Base-by-base conservation (phyloP, 2,888 invertebrate species). In the Rotaria magnacalcarata region DNA sequence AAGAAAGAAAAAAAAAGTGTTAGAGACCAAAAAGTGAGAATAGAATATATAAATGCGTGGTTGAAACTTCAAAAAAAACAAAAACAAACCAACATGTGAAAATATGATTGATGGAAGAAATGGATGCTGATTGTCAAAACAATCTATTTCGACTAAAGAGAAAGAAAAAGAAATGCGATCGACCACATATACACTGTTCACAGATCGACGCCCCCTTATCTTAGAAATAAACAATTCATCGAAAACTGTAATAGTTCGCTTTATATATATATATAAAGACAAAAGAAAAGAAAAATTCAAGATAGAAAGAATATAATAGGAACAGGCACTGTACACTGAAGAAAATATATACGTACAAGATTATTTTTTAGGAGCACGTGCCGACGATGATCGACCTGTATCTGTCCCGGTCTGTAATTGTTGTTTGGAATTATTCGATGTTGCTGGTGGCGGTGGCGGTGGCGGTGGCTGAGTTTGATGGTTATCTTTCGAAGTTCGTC, bases 111-210 rank as follows among this genome's bases (percentile, higher is more conserved):
- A 67, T 67, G 67, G 67, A 67, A 67, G 67, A 34, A 41, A 41
- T 67, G 34, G 34, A 67, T 27, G 67, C 67, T 67, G 67, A 67
- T 67, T 67, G 67, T 67, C 67, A 34, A 67, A 67, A 67, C 67
- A 67, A 67, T 67, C 67, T 14, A 67, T 67, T 10, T 34, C 5
- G 7, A 67, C 11, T 34, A 19, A 60, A 27, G 24, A 27, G 24
- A 24, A 60, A 60, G 24, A 34, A 67, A 67, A 67, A 34, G 67
- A 67, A 67, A 67, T 34, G 67, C 67, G 34, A 67, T 67, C 67
- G 67, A 67, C 67, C 67, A 67, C 19, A 67, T 67, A 67, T n/a
- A 67, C 67, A 67, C 67, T 67, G 67, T 67, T 67, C 67, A 67
- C 67, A 67, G 67, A 34, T 14, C 67, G 67, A 67, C 19, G 67